Percentiles rank a stretch among this genome's conserved stretches.
These are phyloP conservation scores for Cosmopolites sordidus DNA, from an alignment of 2,888 invertebrate genomes.

Conservation along the genomic window DNA sequence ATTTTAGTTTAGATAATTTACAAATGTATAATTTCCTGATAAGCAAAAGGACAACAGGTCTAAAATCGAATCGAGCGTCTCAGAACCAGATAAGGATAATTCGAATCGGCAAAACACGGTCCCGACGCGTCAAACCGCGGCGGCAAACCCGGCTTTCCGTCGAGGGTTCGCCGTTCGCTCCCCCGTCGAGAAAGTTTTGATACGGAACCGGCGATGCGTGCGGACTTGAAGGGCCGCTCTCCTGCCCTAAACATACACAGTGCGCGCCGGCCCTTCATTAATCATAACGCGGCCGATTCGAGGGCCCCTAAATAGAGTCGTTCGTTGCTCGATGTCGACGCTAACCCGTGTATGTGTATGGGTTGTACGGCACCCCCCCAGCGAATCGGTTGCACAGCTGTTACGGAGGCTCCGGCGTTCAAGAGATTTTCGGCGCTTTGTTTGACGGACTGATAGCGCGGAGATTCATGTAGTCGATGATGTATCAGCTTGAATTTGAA, in stretches of 20 bases:
- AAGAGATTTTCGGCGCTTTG: constrained; percentile 24
- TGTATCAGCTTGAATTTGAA: too few species aligned
- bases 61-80: too few species aligned
- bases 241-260: constrained; percentile 43
- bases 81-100: too few species aligned
- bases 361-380: neutral
- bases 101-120: too few species aligned
- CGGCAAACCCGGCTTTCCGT: neutral
- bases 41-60: too few species aligned
- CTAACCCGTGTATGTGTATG: neutral
- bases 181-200: constrained; percentile 43
- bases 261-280: constrained; percentile 41
- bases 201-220: constrained; percentile 49
- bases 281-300: constrained; percentile 43
- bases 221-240: constrained; percentile 43
- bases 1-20: too few species aligned
- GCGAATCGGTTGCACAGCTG: constrained; percentile 31
- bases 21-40: too few species aligned
- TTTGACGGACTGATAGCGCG: constrained; percentile 8
- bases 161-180: neutral
- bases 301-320: constrained; percentile 41
- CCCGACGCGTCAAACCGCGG: constrained; percentile 1
- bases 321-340: constrained; percentile 24
- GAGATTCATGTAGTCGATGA: constrained; percentile 5
- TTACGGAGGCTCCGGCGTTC: constrained; percentile 26